These are phyloP conservation scores for Sitta europaea DNA, from an alignment of 2,113 vertebrate species.

Conservation along the genomic window DNA sequence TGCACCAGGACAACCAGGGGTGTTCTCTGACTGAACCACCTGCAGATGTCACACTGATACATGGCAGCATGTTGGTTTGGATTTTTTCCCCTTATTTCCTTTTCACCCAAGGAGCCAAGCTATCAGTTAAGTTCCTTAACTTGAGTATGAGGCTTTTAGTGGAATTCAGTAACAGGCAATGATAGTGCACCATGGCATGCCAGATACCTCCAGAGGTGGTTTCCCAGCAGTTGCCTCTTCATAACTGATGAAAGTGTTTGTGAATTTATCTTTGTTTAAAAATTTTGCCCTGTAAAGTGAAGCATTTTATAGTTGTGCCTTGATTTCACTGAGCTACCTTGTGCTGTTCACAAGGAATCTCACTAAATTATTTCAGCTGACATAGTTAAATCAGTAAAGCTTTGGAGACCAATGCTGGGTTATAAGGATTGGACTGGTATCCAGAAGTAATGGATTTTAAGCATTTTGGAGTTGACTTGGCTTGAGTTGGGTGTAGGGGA, in stretches of 20 bases:
- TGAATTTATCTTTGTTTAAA: not conserved
- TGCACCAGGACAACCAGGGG: rapidly evolving
- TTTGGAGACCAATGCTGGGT: not conserved
- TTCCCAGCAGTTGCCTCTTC: not conserved
- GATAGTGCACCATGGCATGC: rapidly evolving
- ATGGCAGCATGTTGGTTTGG: not conserved
- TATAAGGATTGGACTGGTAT: not conserved
- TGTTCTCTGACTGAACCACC: not conserved
- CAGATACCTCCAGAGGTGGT: not conserved
- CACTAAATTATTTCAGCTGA: not conserved
- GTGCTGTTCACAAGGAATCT: not conserved
- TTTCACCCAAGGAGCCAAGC: not conserved
- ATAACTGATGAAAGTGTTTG: not conserved
- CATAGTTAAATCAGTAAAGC: not conserved
- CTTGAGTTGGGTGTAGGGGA: rapidly evolving
- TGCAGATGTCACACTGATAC: not conserved
- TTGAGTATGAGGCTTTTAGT: not conserved
- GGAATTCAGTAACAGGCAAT: not conserved
- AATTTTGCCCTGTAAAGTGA: not conserved
- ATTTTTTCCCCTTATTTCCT: not conserved
- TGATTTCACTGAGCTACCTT: not conserved
- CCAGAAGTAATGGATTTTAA: not conserved
- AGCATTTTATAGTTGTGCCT: not conserved
- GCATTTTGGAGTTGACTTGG: not conserved
- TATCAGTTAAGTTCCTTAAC: not conserved